Base-by-base conservation (phyloP, 2,888 invertebrate genomes). In the Caenorhabditis sinica region DNA sequence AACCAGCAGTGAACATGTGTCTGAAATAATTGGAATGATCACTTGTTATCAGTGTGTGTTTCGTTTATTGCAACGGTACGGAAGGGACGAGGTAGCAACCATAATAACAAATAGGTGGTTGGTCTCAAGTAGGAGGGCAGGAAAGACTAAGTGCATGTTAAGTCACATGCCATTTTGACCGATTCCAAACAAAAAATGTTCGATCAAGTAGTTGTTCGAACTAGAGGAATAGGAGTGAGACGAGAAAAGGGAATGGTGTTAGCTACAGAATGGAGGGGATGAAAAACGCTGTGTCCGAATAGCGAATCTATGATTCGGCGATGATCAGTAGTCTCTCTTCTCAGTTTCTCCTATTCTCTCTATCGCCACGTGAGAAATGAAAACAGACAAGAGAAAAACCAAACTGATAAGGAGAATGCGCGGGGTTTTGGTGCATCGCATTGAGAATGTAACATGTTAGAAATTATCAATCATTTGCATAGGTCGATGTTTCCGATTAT, bases 291-390 rank as follows among this genome's bases (percentile, higher is more conserved):
- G n/a, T 76, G 77, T 63, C 69, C 69, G 49, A 49, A 49, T 65
- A 25, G n/a, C 63, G 53, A 77, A 43, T 40, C n/a, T n/a, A n/a
- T n/a, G n/a, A n/a, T 40, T 15, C 30, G 61, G 25, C 45, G 60
- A 40, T 15, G 58, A 71, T 71, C 71, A 58, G 71, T 71, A 36
- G 43, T 71, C 71, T 58, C 28, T 25, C 43, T 25, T 75, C 65
- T 15, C 49, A 20, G 20, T 49, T n/a, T 49, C 49, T 49, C 20
- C 13, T 60, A 20, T 13, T 53, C 53, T 65, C 60, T 49, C 20
- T 23, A n/a, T 58, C 36, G 49, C 80, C 80, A 80, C 80, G 80
- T 80, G 80, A 72, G 72, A 65, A 66, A 80, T 72, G 58, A 80
- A 72, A 80, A 80, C 72, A 80, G 56, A 72, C 68, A 58, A 61